Conservation (phyloP, 2,797 vertebrate species). For the Aselliscus stoliczkanus region DNA sequence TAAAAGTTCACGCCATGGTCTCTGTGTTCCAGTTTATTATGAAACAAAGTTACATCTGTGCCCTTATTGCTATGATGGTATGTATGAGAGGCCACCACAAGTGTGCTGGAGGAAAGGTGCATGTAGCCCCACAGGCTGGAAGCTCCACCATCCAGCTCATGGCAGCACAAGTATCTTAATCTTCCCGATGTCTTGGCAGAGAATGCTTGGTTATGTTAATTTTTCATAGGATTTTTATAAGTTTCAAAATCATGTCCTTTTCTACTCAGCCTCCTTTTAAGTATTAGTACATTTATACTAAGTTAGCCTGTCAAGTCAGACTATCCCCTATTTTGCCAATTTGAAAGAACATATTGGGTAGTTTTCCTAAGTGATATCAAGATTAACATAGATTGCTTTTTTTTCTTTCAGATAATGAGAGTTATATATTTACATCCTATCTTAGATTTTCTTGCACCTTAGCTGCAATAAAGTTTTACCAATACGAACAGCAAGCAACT, state of each 20-base stretch:
- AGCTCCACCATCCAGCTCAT: not conserved
- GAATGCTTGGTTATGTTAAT: not conserved
- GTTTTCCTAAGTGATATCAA: not conserved
- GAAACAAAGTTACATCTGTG: conserved; percentile 99
- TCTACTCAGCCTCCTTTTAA: not conserved
- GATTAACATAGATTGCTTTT: not conserved
- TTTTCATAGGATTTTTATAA: conserved; percentile 39
- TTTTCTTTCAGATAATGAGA: not conserved
- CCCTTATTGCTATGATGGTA: conserved; percentile 99
- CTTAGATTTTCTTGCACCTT: not conserved
- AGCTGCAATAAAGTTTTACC: not conserved
- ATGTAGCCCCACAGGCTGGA: not conserved
- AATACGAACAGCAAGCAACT: not conserved
- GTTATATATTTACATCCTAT: not conserved
- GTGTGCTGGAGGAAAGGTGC: not conserved
- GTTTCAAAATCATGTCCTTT: not conserved
- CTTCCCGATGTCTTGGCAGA: not conserved
- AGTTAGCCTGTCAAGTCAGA: not conserved
- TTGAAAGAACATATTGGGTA: not conserved
- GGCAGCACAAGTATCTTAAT: not conserved
- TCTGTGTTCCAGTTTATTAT: conserved; percentile 95
- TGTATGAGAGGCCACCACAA: conserved; percentile 50
- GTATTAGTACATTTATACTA: conserved; percentile 4
- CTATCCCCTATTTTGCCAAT: not conserved
- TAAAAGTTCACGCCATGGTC: conserved; percentile 85